Evolutionary conservation across 2,888 invertebrate genomes (phyloP).

Genomic region (Phytoseiulus persimilis): DNA sequence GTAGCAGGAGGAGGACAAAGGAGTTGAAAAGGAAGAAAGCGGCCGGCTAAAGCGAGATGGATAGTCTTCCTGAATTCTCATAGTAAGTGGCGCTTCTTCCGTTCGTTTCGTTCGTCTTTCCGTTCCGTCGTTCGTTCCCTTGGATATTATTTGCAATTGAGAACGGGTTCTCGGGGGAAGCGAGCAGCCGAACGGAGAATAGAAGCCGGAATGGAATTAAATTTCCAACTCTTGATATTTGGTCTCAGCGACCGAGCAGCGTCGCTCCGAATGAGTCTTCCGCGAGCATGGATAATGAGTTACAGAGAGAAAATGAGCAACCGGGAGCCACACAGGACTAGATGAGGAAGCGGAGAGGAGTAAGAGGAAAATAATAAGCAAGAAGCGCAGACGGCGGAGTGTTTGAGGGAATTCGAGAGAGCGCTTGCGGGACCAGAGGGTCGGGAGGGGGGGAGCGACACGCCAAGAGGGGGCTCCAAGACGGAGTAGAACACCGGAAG

Average conservation of each 20-base stretch:
- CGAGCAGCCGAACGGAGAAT: neutral
- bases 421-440: no score
- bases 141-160: conserved; percentile 35
- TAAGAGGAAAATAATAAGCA: neutral
- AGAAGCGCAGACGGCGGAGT: neutral
- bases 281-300: neutral
- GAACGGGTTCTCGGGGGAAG: neutral
- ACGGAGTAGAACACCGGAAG: no score
- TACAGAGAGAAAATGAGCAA: neutral
- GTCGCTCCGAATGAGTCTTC: neutral
- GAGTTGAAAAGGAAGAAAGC: neutral
- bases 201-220: conserved; percentile 10
- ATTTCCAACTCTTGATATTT: conserved; percentile 30
- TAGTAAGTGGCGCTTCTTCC: neutral
- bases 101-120: neutral
- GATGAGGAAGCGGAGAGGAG: neutral
- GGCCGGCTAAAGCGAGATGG: neutral
- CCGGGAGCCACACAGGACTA: neutral
- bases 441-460: no score
- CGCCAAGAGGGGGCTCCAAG: no score
- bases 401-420: neutral
- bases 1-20: neutral
- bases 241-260: neutral
- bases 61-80: neutral
- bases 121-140: neutral